Evolutionary conservation across 1,140 invertebrate species (phyloP), one percentile per base, ranked within the genome.

Genomic region (Anastatus disparis): DNA sequence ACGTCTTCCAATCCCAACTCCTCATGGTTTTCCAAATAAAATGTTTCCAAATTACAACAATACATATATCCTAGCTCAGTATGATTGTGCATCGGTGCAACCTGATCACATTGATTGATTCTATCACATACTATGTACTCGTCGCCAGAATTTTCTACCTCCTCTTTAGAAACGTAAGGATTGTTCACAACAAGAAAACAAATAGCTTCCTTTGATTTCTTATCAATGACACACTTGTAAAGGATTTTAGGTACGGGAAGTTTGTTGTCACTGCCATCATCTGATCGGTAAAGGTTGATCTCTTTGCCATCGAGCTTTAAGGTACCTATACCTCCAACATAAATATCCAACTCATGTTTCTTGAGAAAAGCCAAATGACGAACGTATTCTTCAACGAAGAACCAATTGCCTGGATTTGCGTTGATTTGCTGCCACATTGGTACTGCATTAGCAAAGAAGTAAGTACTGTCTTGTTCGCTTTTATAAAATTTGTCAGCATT

Each of bases 401-500:
- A 86, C 90, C 90, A 91, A 78, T 91, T 91, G 40, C 89, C 89
- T 56, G 85, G 88, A 73, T 91, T 91, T 67, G 48, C 56, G 35
- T 71, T 71, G 0, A 71, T 26, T 24, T 50, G 31, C 22, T 71
- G 70, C 70, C 70, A 71, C 70, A 71, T 71, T 10, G 70, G 70
- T n/a, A 66, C 89, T 3, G 84, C 87, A 76, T 92, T 92, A 10
- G 90, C 87, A 77, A 89, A 92, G 74, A 88, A 88, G 80, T 90
- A 92, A 3, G 90, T 90, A n/a, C 89, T 83, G 1, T 88, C 85
- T 77, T 93, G 90, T 56, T 89, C 88, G 13, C 87, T 80, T 0
- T 87, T 90, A 71, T 87, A 90, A 2, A 91, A 82, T 53, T 89
- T 90, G 76, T 93, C 91, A 35, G 86, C 88, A 76, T 91, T 91